Evolutionary conservation across 2,888 invertebrate species (phyloP).

Genomic region (Hydrotaea diabolus): DNA sequence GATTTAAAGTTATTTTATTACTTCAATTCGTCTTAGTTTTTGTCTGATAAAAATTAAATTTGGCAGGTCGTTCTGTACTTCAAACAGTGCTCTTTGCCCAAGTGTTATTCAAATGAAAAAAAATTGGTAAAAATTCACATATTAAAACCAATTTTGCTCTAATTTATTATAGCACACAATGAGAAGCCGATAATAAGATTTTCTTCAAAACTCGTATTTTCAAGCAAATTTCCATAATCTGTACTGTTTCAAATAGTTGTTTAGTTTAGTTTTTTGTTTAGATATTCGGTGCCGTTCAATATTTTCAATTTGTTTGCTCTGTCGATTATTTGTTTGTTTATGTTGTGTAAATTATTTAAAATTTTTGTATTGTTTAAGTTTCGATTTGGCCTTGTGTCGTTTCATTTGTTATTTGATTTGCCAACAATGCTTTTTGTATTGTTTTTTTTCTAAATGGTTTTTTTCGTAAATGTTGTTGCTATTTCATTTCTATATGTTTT

Average conservation of each 20-base stretch:
- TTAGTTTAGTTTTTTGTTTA: slow-evolving; percentile 4
- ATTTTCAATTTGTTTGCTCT: not conserved
- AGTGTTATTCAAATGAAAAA: too few species aligned
- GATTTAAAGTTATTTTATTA: too few species aligned
- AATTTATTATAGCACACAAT: too few species aligned
- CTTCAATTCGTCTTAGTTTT: too few species aligned
- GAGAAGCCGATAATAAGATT: too few species aligned
- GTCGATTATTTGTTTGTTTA: slow-evolving; percentile 40
- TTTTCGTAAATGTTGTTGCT: slow-evolving; percentile 1
- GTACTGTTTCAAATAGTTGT: slow-evolving; percentile 8
- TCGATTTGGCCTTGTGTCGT: slow-evolving; percentile 56
- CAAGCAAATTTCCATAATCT: not conserved
- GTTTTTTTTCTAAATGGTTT: slow-evolving; percentile 32
- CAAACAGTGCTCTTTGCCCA: too few species aligned
- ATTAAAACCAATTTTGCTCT: too few species aligned
- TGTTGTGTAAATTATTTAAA: slow-evolving; percentile 47
- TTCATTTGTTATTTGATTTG: slow-evolving; percentile 60
- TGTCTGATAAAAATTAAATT: too few species aligned
- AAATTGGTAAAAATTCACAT: too few species aligned
- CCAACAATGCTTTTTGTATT: slow-evolving; percentile 55
- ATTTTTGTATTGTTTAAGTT: slow-evolving; percentile 65
- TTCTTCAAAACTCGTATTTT: too few species aligned
- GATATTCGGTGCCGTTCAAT: slow-evolving; percentile 1
- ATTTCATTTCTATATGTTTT: slow-evolving; percentile 23
- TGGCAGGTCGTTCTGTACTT: too few species aligned